These are phyloP conservation scores for Drosophila watanabei DNA, from an alignment of 1,140 invertebrate genomes.

Conservation along the genomic window DNA sequence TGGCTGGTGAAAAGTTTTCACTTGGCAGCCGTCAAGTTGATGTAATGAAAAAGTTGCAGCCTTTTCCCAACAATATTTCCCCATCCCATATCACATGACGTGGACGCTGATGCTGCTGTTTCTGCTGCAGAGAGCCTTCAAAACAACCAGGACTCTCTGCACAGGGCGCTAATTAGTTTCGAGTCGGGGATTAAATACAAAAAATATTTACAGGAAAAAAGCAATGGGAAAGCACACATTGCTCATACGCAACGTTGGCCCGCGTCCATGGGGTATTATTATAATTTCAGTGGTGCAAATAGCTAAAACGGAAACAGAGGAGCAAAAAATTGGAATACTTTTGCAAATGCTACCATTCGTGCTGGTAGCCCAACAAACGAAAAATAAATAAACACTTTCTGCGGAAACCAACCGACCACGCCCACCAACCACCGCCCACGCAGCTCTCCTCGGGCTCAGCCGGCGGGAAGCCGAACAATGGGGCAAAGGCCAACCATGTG, in stretches of 20 bases:
- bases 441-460: constrained; percentile 14
- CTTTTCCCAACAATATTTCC: constrained; percentile 67
- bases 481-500: constrained; percentile 27
- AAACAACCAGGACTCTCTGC: constrained; percentile 37
- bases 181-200: constrained; percentile 33
- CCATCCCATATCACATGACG: constrained; percentile 73
- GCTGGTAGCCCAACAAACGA: constrained; percentile 47
- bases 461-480: constrained; percentile 31
- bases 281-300: constrained; percentile 40
- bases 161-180: constrained; percentile 71
- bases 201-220: constrained; percentile 21
- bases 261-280: constrained; percentile 52
- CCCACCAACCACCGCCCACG: constrained; percentile 16
- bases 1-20: constrained; percentile 56
- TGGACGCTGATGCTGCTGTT: constrained; percentile 31
- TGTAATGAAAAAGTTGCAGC: constrained; percentile 76
- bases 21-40: constrained; percentile 72
- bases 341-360: constrained; percentile 36
- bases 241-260: constrained; percentile 63
- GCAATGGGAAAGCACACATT: constrained; percentile 10
- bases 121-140: constrained; percentile 34
- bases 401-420: constrained; percentile 30
- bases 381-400: constrained; percentile 55
- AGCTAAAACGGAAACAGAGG: constrained; percentile 27
- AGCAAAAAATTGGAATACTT: constrained; percentile 32